Evolutionary conservation across 2,888 invertebrate genomes (phyloP), one percentile per base, ranked within the genome.

Genomic region (Gonocerus acuteangulatus): DNA sequence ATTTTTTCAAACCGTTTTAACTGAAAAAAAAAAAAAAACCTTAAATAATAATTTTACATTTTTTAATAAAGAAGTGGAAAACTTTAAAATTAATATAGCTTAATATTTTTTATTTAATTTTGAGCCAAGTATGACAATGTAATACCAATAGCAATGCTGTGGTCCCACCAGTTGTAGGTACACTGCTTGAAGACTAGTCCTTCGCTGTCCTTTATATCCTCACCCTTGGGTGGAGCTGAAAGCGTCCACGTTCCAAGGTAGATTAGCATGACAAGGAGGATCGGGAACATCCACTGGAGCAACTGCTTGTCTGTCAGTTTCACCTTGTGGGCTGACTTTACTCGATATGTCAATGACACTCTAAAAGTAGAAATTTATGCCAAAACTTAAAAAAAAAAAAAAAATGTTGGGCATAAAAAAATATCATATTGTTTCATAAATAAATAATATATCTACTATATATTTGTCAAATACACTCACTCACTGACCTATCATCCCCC

Each of bases 111-210:
- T n/a, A n/a, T n/a, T n/a, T n/a, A n/a, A n/a, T n/a, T n/a, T n/a
- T n/a, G n/a, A n/a, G n/a, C n/a, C n/a, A n/a, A n/a, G n/a, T n/a
- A n/a, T n/a, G n/a, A n/a, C n/a, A n/a, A n/a, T n/a, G n/a, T n/a
- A 27, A 27, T 70, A 84, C 93, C 91, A 72, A 91, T 89, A 48
- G 90, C 89, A 73, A 92, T 79, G 73, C 89, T 90, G 74, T 93
- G 93, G 79, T 91, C 91, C 93, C 94, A 95, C 89, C 92, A 93
- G 71, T 91, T 91, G 74, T 88, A 90, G 32, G 85, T 82, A 75
- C 95, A 95, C 72, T 91, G 89, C 71, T 87, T 89, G 76, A 93
- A 94, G 73, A 87, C 86, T 64, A 93, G 78, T 57, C 85, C 86
- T 68, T 79, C 78, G 68, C 84, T 82, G 72, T 89, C 89, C 62